Conservation (phyloP, 2,797 vertebrate species). For the Lepilemur septentrionalis region DNA sequence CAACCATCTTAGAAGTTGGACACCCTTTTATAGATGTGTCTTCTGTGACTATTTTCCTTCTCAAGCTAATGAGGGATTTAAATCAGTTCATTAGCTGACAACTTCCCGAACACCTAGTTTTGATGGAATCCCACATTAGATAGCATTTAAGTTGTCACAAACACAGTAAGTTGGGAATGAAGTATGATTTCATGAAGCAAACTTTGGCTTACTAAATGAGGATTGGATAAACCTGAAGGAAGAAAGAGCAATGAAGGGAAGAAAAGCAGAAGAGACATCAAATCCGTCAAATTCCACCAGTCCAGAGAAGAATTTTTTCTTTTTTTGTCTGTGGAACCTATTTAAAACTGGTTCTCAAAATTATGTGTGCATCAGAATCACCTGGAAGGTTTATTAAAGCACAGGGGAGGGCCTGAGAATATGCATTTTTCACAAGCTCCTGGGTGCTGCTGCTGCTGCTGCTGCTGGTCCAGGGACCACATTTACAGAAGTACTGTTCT, state of each 20-base stretch:
- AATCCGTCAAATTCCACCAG: not conserved
- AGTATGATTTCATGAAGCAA: not conserved
- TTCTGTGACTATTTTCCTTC: not conserved
- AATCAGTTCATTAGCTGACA: constrained; percentile 9
- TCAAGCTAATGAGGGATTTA: constrained; percentile 7
- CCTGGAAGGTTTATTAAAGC: not conserved
- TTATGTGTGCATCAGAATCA: not conserved
- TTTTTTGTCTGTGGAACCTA: not conserved
- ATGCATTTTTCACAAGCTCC: not conserved
- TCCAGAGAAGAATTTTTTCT: not conserved
- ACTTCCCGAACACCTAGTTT: not conserved
- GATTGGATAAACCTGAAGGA: not conserved
- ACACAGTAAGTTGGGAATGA: not conserved
- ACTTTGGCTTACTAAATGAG: not conserved
- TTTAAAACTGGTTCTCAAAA: not conserved
- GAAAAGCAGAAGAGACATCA: not conserved
- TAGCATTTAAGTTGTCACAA: not conserved
- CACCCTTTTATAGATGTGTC: not conserved
- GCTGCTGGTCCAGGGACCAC: not conserved
- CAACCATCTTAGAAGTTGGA: not conserved
- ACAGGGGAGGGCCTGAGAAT: not conserved
- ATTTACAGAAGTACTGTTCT: not conserved
- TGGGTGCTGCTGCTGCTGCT: not conserved
- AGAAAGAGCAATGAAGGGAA: not conserved
- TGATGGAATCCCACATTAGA: not conserved